Evolutionary conservation across 2,797 vertebrate genomes (phyloP).

Genomic region (Uromys caudimaculatus): DNA sequence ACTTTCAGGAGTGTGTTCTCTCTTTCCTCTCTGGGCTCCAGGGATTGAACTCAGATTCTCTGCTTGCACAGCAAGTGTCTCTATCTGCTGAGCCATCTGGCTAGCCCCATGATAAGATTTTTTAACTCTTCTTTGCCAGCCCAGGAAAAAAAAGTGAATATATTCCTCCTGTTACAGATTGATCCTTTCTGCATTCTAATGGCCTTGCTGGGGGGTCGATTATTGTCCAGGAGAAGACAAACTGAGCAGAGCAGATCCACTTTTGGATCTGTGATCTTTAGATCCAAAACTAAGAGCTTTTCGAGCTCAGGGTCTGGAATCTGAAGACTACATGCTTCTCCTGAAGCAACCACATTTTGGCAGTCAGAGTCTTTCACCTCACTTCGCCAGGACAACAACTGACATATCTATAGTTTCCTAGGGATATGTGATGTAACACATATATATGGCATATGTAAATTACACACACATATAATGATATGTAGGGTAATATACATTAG

Average conservation of each 20-base stretch:
- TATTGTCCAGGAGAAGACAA: background rate
- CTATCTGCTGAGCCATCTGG: background rate
- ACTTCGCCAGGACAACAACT: conserved; percentile 7
- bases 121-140: background rate
- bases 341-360: background rate
- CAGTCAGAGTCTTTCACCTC: background rate
- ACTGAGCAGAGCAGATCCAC: background rate
- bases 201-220: background rate
- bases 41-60: background rate
- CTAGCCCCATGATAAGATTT: background rate
- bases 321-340: background rate
- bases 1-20: background rate
- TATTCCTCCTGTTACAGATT: background rate
- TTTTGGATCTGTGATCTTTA: background rate
- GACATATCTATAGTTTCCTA: background rate
- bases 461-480: background rate
- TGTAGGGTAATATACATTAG: background rate
- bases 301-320: background rate
- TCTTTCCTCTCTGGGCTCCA: background rate
- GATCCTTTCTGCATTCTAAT: background rate
- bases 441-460: background rate
- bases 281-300: background rate
- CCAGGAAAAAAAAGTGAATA: background rate
- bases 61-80: background rate
- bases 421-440: background rate